These are phyloP conservation scores for Ladona fulva DNA, from an alignment of 1,140 invertebrate species.

Conservation along the genomic window DNA sequence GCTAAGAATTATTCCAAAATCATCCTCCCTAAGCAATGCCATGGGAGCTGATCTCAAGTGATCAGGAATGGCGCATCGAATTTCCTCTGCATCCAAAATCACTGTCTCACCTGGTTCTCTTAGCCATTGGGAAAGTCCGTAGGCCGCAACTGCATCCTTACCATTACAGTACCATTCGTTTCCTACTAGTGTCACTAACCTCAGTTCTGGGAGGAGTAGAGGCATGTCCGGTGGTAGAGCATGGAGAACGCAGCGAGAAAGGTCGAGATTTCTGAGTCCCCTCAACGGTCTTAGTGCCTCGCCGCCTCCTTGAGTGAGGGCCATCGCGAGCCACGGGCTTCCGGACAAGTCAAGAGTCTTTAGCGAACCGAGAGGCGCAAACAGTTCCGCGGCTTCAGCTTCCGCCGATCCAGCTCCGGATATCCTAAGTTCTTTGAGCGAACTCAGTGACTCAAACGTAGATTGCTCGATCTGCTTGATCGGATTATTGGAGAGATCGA, in stretches of 20 bases:
- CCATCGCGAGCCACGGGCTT: conserved; percentile 57
- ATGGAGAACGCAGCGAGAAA: conserved; percentile 53
- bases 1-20: conserved; percentile 22
- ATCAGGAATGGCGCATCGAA: neutral
- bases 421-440: neutral
- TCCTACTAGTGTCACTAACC: conserved; percentile 45
- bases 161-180: conserved; percentile 53
- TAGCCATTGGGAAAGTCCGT: neutral
- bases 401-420: neutral
- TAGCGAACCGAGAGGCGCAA: conserved; percentile 34
- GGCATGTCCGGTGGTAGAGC: conserved; percentile 55
- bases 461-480: conserved; percentile 26
- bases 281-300: conserved; percentile 58
- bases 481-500: conserved; percentile 43
- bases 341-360: conserved; percentile 62
- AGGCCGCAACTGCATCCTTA: conserved; percentile 25
- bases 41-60: conserved; percentile 26
- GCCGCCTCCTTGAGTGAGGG: conserved; percentile 34
- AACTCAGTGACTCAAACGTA: neutral
- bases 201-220: conserved; percentile 57
- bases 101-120: neutral
- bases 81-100: neutral
- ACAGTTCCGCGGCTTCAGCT: conserved; percentile 18
- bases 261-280: conserved; percentile 55
- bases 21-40: conserved; percentile 25